Conservation (phyloP, 2,113 vertebrate genomes). For the Leptobrachium leishanense region DNA sequence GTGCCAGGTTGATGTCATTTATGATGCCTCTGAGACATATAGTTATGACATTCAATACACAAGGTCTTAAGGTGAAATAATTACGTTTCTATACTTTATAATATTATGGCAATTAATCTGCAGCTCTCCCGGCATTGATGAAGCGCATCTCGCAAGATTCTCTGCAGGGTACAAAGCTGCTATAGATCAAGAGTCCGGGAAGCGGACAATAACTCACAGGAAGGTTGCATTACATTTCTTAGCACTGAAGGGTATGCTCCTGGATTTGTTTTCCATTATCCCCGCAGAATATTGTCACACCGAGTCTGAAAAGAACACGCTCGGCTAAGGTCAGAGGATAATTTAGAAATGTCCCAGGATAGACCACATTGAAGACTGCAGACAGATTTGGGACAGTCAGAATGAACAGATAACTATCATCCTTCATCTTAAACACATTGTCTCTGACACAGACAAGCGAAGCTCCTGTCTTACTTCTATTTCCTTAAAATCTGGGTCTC, state of each 20-base stretch:
- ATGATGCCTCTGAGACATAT: too few species aligned
- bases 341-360: constrained; percentile 32
- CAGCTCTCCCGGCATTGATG: too few species aligned
- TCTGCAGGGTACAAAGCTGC: too few species aligned
- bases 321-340: constrained; percentile 35
- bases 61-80: too few species aligned
- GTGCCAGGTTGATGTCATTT: too few species aligned
- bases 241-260: neutral
- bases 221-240: neutral
- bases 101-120: too few species aligned
- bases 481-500: constrained; percentile 29
- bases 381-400: constrained; percentile 35
- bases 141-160: too few species aligned
- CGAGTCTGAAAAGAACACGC: constrained; percentile 5
- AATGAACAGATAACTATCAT: constrained; percentile 42
- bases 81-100: too few species aligned
- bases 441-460: constrained; percentile 15
- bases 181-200: too few species aligned
- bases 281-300: constrained; percentile 18
- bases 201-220: too few species aligned
- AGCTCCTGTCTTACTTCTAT: constrained; percentile 26
- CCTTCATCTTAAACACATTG: constrained; percentile 28
- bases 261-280: constrained; percentile 9
- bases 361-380: constrained; percentile 28
- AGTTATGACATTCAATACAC: too few species aligned